Base-by-base conservation (phyloP, 2,888 invertebrate species). In the Adela reaumurella region DNA sequence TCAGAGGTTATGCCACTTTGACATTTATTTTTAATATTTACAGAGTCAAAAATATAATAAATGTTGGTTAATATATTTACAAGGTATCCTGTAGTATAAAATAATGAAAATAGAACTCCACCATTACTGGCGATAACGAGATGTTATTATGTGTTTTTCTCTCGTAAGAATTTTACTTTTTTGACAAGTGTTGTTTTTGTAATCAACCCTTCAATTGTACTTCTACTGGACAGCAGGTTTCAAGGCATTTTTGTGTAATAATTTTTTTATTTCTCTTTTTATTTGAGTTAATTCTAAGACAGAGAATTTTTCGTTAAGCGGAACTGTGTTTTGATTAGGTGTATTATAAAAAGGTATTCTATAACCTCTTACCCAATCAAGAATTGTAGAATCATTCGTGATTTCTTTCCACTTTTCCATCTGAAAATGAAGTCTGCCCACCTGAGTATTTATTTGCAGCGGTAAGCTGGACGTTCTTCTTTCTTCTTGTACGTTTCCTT, bases 181-280 rank as follows among this genome's bases (percentile, higher is more conserved):
- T 10, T 10, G 5, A 24, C n/a, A n/a, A n/a, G n/a, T n/a, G n/a
- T n/a, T n/a, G n/a, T n/a, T n/a, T n/a, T n/a, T n/a, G n/a, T n/a
- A 24, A 24, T 6, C 24, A 6, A 5, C 24, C 24, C 6, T 24
- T 24, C 10, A 35, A 35, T 14, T 35, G 35, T 14, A 8, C 17
- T 10, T 47, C 47, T 6, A 17, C 19, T 17, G 18, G 19, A 8
- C 17, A 16, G 41, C 17, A 46, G 17, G 28, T 18, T 35, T 46
- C 29, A 8, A 46, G 17, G 28, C 46, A 10, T 46, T 46, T 17
- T 46, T 46, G 18, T 29, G 35, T n/a, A 35, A 28, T 10, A 24
- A 24, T 24, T 24, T 24, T 8, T 24, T 24, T 24, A 24, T 24
- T 24, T 24, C 24, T 24, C 5, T 24, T 24, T 24, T 24, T 24